These are phyloP conservation scores for Sabatieria punctata DNA, from an alignment of 2,888 invertebrate species.

Conservation along the genomic window DNA sequence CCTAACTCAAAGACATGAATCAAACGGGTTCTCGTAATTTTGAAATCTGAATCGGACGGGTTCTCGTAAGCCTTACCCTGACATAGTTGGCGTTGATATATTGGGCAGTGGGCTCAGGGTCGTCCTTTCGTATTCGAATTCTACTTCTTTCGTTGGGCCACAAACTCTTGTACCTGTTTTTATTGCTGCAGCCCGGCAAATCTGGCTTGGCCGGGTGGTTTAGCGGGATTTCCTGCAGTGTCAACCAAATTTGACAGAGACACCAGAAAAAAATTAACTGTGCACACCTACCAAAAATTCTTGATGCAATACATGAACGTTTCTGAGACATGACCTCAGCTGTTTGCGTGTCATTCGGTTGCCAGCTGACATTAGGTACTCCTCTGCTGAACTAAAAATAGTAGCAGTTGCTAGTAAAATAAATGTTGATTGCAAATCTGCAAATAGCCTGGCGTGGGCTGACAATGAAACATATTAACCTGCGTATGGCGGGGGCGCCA, in stretches of 20 bases:
- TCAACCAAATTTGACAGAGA: background rate
- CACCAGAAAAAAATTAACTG: too few species aligned
- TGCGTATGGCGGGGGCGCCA: too few species aligned
- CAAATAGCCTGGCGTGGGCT: too few species aligned
- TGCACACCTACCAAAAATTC: conserved; percentile 59
- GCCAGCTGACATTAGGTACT: conserved; percentile 43
- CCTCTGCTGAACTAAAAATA: conserved; percentile 39
- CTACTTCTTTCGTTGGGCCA: conserved; percentile 47
- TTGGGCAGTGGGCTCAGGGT: conserved; percentile 45
- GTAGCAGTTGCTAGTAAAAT: conserved; percentile 3
- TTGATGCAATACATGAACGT: conserved; percentile 48
- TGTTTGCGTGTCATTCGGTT: conserved; percentile 42
- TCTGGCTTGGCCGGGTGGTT: conserved; percentile 77
- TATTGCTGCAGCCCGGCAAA: conserved; percentile 67
- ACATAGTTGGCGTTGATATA: conserved; percentile 90
- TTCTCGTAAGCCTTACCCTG: conserved; percentile 49
- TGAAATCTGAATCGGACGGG: too few species aligned
- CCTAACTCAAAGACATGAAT: background rate
- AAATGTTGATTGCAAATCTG: too few species aligned
- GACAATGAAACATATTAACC: too few species aligned
- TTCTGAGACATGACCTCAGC: conserved; percentile 38
- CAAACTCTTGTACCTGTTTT: conserved; percentile 74
- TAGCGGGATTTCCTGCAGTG: conserved; percentile 54
- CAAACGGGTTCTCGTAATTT: background rate
- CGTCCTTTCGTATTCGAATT: background rate